A percentile compares a stretch with the other conserved stretches of the same genome.
phyloP scores from a whole-genome alignment of 1,140 invertebrate species.

The Patella vulgata region DNA sequence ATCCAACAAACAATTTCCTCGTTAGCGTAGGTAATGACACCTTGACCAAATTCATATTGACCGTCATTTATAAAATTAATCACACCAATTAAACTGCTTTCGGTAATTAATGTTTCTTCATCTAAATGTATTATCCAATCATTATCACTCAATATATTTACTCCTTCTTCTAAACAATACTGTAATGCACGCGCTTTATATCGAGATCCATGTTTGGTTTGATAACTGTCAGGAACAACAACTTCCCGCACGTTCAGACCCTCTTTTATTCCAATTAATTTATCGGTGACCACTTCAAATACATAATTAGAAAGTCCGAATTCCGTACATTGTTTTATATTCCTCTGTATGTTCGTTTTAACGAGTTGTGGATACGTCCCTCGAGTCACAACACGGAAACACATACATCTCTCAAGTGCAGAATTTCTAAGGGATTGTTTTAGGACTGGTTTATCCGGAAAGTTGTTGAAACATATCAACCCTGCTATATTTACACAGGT shows the following conservation, averaged over 20 bases:
- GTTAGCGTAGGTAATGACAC: slow-evolving; percentile 97
- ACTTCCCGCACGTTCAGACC: slow-evolving; percentile 81
- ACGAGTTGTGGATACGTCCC: slow-evolving; percentile 95
- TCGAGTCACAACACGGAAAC: slow-evolving; percentile 93
- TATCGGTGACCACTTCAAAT: slow-evolving; percentile 97
- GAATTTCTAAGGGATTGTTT: slow-evolving; percentile 88
- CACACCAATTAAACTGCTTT: slow-evolving; percentile 87
- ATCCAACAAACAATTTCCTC: slow-evolving; percentile 96
- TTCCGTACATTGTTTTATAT: slow-evolving; percentile 88
- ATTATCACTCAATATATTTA: slow-evolving; percentile 84
- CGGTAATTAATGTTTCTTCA: slow-evolving; percentile 95
- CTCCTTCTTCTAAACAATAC: slow-evolving; percentile 92
- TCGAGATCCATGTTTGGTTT: slow-evolving; percentile 88
- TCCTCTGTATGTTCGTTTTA: slow-evolving; percentile 84
- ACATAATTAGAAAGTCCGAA: slow-evolving; percentile 95
- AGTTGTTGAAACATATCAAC: slow-evolving; percentile 91
- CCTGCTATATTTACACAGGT: slow-evolving; percentile 43
- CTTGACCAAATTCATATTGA: slow-evolving; percentile 96
- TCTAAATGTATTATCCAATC: slow-evolving; percentile 99
- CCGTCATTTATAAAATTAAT: slow-evolving; percentile 92
- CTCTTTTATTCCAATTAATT: slow-evolving; percentile 78
- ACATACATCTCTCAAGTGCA: slow-evolving; percentile 97
- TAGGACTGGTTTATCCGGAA: slow-evolving; percentile 90
- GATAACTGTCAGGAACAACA: slow-evolving; percentile 86
- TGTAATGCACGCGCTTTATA: slow-evolving; percentile 96